Evolutionary conservation across 1,140 invertebrate genomes (phyloP).

Genomic region (Polypedilum pembai): DNA sequence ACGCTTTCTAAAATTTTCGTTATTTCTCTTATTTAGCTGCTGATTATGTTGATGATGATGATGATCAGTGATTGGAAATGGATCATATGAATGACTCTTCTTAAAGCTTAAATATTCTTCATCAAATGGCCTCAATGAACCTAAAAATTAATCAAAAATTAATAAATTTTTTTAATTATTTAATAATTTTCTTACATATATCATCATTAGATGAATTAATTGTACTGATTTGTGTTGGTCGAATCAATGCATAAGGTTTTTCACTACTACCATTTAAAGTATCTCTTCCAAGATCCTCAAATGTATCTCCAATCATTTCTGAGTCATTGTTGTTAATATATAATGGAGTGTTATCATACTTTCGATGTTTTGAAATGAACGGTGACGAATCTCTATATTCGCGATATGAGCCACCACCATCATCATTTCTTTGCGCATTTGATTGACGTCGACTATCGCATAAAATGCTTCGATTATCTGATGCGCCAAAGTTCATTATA

Average conservation of each 20-base stretch:
- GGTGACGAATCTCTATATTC: slow-evolving; percentile 40
- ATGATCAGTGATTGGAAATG: slow-evolving; percentile 34
- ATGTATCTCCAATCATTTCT: background rate
- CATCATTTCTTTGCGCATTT: slow-evolving; percentile 44
- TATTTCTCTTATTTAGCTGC: slow-evolving; percentile 22
- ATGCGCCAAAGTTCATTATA: background rate
- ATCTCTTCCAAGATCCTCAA: background rate
- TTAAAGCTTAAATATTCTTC: slow-evolving; percentile 31
- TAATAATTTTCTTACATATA: slow-evolving; percentile 19
- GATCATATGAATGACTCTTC: slow-evolving; percentile 39
- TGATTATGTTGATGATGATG: background rate
- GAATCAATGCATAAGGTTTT: slow-evolving; percentile 42
- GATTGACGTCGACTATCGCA: slow-evolving; percentile 43
- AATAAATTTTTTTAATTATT: slow-evolving; percentile 31
- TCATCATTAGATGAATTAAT: slow-evolving; percentile 32
- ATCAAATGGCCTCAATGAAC: background rate
- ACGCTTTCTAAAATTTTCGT: background rate
- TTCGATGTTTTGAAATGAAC: slow-evolving; percentile 34
- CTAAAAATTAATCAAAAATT: background rate
- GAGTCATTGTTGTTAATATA: slow-evolving; percentile 30
- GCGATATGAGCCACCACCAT: slow-evolving; percentile 41
- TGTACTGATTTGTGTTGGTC: slow-evolving; percentile 40
- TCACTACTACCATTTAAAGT: slow-evolving; percentile 31
- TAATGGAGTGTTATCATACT: slow-evolving; percentile 36
- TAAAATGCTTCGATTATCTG: slow-evolving; percentile 13